Evolutionary conservation across 2,888 invertebrate genomes (phyloP).

Genomic region (Rhagophthalmus giganteus): DNA sequence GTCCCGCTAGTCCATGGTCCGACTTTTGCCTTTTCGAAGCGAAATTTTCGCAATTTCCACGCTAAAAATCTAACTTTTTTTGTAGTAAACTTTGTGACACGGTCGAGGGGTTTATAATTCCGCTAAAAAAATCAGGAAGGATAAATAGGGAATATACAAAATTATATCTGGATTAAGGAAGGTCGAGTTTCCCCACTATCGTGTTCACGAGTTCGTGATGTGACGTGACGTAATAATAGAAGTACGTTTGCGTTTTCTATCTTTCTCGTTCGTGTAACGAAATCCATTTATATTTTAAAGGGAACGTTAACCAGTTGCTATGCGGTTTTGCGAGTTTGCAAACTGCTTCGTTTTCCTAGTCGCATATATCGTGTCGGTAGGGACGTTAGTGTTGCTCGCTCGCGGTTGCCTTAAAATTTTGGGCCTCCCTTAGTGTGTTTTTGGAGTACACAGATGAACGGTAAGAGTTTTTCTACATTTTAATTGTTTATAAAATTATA

Average conservation of each 20-base stretch:
- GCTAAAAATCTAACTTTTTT: constrained; percentile 43
- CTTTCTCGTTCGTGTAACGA: constrained; percentile 15
- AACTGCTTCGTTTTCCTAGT: constrained; percentile 27
- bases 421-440: constrained; percentile 10
- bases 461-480: constrained; percentile 6
- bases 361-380: constrained; percentile 21
- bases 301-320: constrained; percentile 30
- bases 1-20: constrained; percentile 44
- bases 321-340: constrained; percentile 31
- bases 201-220: constrained; percentile 33
- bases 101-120: constrained; percentile 8
- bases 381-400: constrained; percentile 20
- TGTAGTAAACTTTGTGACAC: constrained; percentile 6
- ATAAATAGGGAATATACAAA: constrained; percentile 25
- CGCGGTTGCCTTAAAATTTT: constrained; percentile 12
- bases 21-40: constrained; percentile 45
- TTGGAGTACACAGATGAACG: constrained; percentile 5
- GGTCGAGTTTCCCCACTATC: constrained; percentile 35
- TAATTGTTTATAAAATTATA: constrained; percentile 1
- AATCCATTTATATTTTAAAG: constrained; percentile 4
- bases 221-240: constrained; percentile 15
- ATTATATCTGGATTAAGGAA: constrained; percentile 32
- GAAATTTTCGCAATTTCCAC: constrained; percentile 40
- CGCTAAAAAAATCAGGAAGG: constrained; percentile 21
- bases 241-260: constrained; percentile 7